Conservation (phyloP, 1,140 invertebrate species). For the Choristoneura fumiferana region DNA sequence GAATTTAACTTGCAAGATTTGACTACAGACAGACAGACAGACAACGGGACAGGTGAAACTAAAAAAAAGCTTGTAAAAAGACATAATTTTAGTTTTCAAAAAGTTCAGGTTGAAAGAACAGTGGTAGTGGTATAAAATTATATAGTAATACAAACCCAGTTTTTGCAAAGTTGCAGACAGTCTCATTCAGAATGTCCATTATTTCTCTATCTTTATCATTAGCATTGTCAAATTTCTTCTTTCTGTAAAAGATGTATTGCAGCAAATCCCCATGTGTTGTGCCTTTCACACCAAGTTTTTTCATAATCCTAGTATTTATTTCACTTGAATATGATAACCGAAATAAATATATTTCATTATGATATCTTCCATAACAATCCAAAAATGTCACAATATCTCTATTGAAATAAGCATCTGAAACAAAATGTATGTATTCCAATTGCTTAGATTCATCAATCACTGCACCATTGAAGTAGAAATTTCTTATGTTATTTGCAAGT, state of each 20-base stretch:
- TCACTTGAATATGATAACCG: conserved; percentile 68
- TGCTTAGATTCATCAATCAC: conserved; percentile 34
- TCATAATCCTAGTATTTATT: conserved; percentile 57
- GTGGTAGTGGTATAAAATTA: too few species aligned
- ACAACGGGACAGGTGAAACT: too few species aligned
- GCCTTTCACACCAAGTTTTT: conserved; percentile 60
- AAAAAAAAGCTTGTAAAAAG: too few species aligned
- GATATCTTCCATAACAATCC: conserved; percentile 48
- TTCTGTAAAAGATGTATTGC: conserved; percentile 80
- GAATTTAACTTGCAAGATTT: too few species aligned
- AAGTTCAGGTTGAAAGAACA: too few species aligned
- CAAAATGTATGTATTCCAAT: conserved; percentile 57
- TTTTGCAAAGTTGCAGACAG: conserved; percentile 85
- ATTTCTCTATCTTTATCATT: conserved; percentile 49
- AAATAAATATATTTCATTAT: conserved; percentile 66
- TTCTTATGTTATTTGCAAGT: conserved; percentile 51
- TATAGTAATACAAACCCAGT: conserved; percentile 77
- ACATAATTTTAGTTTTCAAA: too few species aligned
- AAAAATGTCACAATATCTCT: conserved; percentile 65
- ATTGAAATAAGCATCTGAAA: conserved; percentile 69
- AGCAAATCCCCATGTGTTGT: conserved; percentile 82
- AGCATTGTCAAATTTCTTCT: conserved; percentile 52
- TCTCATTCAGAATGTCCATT: conserved; percentile 71
- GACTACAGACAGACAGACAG: too few species aligned
- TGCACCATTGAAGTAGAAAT: conserved; percentile 75